Conservation (phyloP, 92 coral and sea anemone genomes). For the Nematostella vectensis region DNA sequence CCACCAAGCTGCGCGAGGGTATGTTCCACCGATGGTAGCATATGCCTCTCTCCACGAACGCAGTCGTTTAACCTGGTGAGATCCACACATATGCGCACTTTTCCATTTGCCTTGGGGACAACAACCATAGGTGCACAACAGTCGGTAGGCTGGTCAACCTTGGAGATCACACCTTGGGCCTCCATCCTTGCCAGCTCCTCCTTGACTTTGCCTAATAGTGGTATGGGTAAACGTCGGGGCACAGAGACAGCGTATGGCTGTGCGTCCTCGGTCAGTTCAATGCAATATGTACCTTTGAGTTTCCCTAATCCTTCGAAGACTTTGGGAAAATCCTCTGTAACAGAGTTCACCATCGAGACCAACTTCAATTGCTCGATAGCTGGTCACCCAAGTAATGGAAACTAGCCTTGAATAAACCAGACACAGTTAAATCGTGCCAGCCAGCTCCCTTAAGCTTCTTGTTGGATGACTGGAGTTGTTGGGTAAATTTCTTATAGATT, state of each 20-base stretch:
- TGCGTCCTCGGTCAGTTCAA: slow-evolving; percentile 31
- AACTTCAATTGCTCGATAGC: neutral
- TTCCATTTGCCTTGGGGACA: slow-evolving; percentile 21
- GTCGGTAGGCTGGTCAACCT: slow-evolving; percentile 42
- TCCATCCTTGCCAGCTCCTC: slow-evolving; percentile 35
- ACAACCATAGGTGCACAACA: slow-evolving; percentile 54
- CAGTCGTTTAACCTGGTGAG: slow-evolving; percentile 30
- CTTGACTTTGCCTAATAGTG: slow-evolving; percentile 27
- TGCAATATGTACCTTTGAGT: slow-evolving; percentile 23
- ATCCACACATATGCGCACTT: slow-evolving; percentile 31
- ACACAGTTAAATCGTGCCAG: neutral
- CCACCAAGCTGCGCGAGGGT: slow-evolving; percentile 13
- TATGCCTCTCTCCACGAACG: slow-evolving; percentile 37
- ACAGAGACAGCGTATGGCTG: slow-evolving; percentile 35
- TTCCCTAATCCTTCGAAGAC: slow-evolving; percentile 29
- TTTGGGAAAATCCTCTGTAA: slow-evolving; percentile 17
- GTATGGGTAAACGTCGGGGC: slow-evolving; percentile 37
- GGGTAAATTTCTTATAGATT: slow-evolving; percentile 8
- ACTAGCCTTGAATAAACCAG: slow-evolving; percentile 4
- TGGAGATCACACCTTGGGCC: slow-evolving; percentile 34
- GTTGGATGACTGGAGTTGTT: neutral
- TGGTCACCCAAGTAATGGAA: neutral
- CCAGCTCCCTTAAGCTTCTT: neutral
- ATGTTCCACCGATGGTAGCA: slow-evolving; percentile 40
- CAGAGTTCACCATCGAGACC: neutral